Conservation (phyloP, 2,888 invertebrate species). For the Leptura quadrifasciata region DNA sequence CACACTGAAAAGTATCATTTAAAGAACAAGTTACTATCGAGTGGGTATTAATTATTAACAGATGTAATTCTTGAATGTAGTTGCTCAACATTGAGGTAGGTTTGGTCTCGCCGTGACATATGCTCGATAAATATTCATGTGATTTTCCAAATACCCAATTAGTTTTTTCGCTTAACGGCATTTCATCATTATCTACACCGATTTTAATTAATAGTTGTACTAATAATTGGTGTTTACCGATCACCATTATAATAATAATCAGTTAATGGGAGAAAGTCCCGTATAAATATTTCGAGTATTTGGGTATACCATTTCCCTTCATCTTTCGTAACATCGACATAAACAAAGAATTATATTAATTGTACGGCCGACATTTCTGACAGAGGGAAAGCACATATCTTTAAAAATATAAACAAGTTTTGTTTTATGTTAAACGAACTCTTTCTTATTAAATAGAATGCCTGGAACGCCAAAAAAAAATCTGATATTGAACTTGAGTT, state of each 20-base stretch:
- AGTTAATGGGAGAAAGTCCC: constrained; percentile 23
- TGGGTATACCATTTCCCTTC: constrained; percentile 2
- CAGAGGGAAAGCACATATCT: constrained; percentile 8
- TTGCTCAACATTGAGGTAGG: constrained; percentile 28
- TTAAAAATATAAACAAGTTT: constrained; percentile 10
- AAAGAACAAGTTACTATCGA: neutral
- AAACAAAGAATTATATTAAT: constrained; percentile 31
- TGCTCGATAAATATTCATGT: constrained; percentile 31
- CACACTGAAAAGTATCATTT: neutral
- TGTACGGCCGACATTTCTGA: constrained; percentile 11
- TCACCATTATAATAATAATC: constrained; percentile 8
- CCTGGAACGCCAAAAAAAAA: too few relatives aligned
- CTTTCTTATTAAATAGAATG: too few relatives aligned
- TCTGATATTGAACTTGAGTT: too few relatives aligned
- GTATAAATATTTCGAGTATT: constrained; percentile 10
- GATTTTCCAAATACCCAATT: constrained; percentile 8
- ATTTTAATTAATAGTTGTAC: constrained; percentile 2
- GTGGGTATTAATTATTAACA: neutral
- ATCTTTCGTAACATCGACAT: constrained; percentile 9
- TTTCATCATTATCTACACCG: neutral
- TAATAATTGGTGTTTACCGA: neutral
- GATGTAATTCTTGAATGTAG: neutral
- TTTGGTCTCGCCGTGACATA: constrained; percentile 8
- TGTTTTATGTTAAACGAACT: too few relatives aligned
- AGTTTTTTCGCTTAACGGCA: constrained; percentile 4